Conservation (phyloP, 2,113 vertebrate genomes). For the Amia ocellicauda region DNA sequence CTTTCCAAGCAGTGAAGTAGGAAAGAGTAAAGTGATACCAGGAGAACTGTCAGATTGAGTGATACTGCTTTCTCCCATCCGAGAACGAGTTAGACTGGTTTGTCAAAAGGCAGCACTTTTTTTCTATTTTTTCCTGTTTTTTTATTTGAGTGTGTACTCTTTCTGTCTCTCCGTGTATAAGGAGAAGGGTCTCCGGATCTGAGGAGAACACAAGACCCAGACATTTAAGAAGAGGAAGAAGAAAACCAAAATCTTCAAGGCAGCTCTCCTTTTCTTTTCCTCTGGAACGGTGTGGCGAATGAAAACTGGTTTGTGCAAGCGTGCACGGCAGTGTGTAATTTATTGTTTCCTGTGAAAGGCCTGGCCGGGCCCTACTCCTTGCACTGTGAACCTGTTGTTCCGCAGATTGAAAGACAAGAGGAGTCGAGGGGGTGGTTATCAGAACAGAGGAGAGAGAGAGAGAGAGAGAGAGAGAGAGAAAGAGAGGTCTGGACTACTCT, state of each 20-base stretch:
- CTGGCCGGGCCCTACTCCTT: slow-evolving; percentile 50
- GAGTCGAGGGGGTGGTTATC: slow-evolving; percentile 46
- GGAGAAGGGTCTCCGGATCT: not conserved
- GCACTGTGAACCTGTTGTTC: slow-evolving; percentile 54
- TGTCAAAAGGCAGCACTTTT: slow-evolving; percentile 60
- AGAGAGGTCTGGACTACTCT: not conserved
- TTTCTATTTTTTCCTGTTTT: not conserved
- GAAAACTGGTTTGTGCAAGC: slow-evolving; percentile 14
- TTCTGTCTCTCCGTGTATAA: not conserved
- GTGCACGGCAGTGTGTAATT: slow-evolving; percentile 60
- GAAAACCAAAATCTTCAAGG: slow-evolving; percentile 23
- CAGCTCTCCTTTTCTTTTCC: slow-evolving; percentile 34
- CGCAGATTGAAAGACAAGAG: slow-evolving; percentile 46
- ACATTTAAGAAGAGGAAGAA: slow-evolving; percentile 8
- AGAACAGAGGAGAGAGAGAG: slow-evolving; percentile 24
- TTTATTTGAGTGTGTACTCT: not conserved
- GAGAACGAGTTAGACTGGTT: slow-evolving; percentile 71
- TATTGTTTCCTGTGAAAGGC: slow-evolving; percentile 69
- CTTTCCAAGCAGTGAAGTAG: not conserved
- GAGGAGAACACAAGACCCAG: not conserved
- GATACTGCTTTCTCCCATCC: slow-evolving; percentile 44
- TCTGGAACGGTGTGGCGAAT: not conserved
- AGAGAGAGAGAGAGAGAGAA: slow-evolving; percentile 11
- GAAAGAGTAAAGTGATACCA: not conserved
- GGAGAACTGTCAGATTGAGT: slow-evolving; percentile 45